Percentiles rank a stretch among this genome's conserved stretches.
Conservation (phyloP, 2,888 invertebrate genomes). For the Tortricodes alternella region DNA sequence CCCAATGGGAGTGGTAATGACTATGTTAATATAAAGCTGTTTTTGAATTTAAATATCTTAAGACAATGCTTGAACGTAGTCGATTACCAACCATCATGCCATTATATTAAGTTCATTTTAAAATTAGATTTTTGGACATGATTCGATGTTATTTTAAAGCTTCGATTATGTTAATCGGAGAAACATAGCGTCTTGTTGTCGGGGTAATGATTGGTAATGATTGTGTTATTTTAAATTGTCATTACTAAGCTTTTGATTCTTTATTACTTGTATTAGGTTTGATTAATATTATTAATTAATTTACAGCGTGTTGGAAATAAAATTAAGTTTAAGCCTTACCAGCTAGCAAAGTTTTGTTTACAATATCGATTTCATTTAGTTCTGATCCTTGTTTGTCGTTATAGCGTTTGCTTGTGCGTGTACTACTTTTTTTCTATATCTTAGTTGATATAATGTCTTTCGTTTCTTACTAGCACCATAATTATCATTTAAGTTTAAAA, state of each 20-base stretch:
- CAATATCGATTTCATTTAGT: too few species aligned
- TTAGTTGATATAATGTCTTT: too few species aligned
- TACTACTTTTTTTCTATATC: too few species aligned
- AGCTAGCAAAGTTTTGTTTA: too few species aligned
- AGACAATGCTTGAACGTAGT: not conserved
- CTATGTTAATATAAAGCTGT: conserved; percentile 4
- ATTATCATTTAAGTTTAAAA: too few species aligned
- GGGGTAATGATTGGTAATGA: conserved; percentile 14
- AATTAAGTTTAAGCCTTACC: too few species aligned
- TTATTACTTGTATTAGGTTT: conserved; percentile 9
- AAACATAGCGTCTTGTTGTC: conserved; percentile 15
- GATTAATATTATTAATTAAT: conserved; percentile 4
- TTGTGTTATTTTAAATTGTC: conserved; percentile 3
- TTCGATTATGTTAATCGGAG: conserved; percentile 19
- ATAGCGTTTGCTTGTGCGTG: too few species aligned
- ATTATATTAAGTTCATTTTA: not conserved
- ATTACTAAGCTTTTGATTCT: conserved; percentile 14
- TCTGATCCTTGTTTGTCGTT: too few species aligned
- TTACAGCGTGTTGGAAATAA: not conserved
- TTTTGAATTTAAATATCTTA: not conserved
- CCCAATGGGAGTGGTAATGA: conserved; percentile 18
- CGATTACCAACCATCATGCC: not conserved
- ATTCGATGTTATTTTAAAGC: not conserved
- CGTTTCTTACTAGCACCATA: too few species aligned
- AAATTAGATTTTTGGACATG: not conserved